Evolutionary conservation across 2,888 invertebrate species (phyloP).

Genomic region (Patella pellucida): DNA sequence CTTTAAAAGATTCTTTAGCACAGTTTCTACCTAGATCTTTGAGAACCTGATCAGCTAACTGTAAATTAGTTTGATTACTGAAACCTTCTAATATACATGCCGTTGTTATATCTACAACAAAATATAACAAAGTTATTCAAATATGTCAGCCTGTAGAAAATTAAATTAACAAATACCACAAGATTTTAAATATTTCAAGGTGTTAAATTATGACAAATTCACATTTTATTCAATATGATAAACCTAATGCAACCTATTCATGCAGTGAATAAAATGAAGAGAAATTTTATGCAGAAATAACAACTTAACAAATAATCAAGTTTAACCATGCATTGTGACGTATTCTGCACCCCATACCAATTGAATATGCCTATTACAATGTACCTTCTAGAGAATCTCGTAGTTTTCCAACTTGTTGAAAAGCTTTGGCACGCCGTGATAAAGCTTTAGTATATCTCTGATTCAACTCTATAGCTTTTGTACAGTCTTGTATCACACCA

Average conservation of each 20-base stretch:
- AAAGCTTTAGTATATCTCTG: constrained; percentile 90
- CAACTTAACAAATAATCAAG: too few species aligned
- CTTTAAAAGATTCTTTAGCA: constrained; percentile 74
- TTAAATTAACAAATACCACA: too few species aligned
- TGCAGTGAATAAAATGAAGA: too few species aligned
- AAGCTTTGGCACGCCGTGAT: constrained; percentile 77
- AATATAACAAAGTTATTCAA: neutral
- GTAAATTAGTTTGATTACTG: constrained; percentile 83
- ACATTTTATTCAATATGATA: too few species aligned
- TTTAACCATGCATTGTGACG: neutral
- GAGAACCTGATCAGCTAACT: constrained; percentile 89
- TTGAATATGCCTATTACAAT: constrained; percentile 15
- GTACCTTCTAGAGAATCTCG: constrained; percentile 84
- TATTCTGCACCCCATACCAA: neutral
- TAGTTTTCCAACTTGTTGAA: constrained; percentile 77
- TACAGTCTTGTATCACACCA: constrained; percentile 88
- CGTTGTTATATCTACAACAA: constrained; percentile 83
- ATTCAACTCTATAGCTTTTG: constrained; percentile 86
- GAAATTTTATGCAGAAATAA: too few species aligned
- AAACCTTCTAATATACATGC: constrained; percentile 92
- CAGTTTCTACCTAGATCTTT: constrained; percentile 78
- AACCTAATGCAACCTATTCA: too few species aligned
- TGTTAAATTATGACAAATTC: too few species aligned
- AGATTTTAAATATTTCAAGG: too few species aligned
- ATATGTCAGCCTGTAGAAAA: too few species aligned